A percentile compares a stretch with the other conserved stretches of the same genome.
Conservation (phyloP, 2,888 invertebrate species). For the Cephus pygmeus region DNA sequence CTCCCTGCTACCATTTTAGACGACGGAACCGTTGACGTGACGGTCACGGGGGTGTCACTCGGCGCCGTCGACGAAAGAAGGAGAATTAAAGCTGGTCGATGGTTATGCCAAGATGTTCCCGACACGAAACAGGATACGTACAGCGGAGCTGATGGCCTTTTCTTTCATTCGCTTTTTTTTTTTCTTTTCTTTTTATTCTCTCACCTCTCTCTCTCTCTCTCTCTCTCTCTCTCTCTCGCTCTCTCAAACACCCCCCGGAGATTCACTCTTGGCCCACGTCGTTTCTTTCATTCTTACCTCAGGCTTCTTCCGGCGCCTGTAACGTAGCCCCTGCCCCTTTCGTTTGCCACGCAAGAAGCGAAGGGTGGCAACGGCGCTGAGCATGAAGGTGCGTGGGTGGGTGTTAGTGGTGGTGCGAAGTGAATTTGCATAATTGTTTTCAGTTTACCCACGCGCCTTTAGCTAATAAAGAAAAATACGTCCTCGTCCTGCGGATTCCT, state of each 20-base stretch:
- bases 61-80: neutral
- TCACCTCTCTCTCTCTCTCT: neutral
- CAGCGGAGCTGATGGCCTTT: neutral
- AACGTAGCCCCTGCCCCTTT: neutral
- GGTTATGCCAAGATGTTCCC: neutral
- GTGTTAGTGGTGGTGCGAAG: slow-evolving; percentile 19
- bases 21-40: neutral
- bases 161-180: neutral
- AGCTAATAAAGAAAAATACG: slow-evolving; percentile 58
- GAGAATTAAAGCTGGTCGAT: slow-evolving; percentile 7
- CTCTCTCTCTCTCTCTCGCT: too few species aligned
- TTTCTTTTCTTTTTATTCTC: neutral
- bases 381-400: neutral
- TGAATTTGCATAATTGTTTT: slow-evolving; percentile 59
- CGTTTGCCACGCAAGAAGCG: neutral
- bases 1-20: slow-evolving; percentile 2
- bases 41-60: neutral
- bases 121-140: slow-evolving; percentile 6
- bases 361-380: neutral
- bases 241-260: neutral
- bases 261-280: neutral
- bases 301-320: neutral
- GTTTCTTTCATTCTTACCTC: neutral
- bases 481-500: slow-evolving; percentile 25
- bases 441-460: slow-evolving; percentile 43